Base-by-base conservation (phyloP, 2,113 vertebrate genomes). In the Gavialis gangeticus region DNA sequence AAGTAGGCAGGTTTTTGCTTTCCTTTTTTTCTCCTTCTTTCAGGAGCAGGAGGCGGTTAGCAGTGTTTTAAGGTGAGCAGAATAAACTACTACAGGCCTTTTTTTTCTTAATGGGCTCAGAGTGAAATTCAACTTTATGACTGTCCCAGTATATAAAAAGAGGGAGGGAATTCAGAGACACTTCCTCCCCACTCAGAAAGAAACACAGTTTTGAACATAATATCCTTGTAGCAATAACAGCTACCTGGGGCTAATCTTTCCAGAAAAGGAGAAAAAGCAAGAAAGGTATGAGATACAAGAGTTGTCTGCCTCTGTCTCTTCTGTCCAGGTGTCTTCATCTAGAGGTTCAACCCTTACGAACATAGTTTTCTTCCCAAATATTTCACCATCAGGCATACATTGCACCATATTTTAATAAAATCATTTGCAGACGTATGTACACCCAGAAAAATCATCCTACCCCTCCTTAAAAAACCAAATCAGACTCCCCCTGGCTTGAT, bases 1-100 rank as follows among this genome's bases (percentile, higher is more conserved):
- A 17, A 90, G 91, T 91, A 90, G 82, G 67, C 80, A 95, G 56
- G 79, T 92, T 91, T 91, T 87, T 12, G 28, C 87, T 91, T 83
- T 88, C 34, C 46, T 58, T 90, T 54, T 95, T 94, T 93, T 89
- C 91, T 85, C 37, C 11, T 2, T 46, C 46, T 46, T 46, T 46
- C 46, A 46, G 46, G 46, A 46, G 46, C 46, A 46, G 46, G 46
- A 46, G 46, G 6, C 46, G 6, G 85, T 82, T 16, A 86, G 5
- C 24, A n/a, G 27, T 77, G 60, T 4, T 88, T 64, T 21, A 60
- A 94, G 11, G 10, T 82, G 55, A 84, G 30, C 30, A 83, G 9
- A 91, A 81, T 75, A 79, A 90, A 1, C 3, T 4, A 66, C 91
- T 94, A 27, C 76, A 94, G 67, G 10, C 2, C 21, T 85, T 92